Evolutionary conservation across 2,797 vertebrate genomes (phyloP).

Genomic region (Gadopsis marmoratus): DNA sequence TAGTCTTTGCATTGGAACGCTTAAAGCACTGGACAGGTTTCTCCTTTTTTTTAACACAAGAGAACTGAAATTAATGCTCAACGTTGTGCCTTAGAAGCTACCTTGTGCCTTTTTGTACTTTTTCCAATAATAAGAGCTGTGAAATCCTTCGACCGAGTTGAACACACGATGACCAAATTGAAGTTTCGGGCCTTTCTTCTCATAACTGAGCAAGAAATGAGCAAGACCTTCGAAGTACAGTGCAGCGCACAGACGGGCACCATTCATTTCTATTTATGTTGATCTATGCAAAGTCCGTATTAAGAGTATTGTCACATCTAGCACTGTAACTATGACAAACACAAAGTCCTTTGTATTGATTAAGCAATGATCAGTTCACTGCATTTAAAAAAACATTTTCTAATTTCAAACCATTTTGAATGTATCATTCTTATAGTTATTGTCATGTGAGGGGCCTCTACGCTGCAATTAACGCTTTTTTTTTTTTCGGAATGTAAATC

Average conservation of each 20-base stretch:
- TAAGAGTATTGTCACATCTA: not conserved
- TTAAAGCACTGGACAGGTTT: not conserved
- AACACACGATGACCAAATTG: not conserved
- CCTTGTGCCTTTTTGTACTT: slow-evolving; percentile 31
- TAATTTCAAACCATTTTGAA: slow-evolving; percentile 6
- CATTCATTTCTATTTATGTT: not conserved
- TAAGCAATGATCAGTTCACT: not conserved
- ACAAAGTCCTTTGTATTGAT: not conserved
- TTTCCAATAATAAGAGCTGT: slow-evolving; percentile 12
- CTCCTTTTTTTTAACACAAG: not conserved
- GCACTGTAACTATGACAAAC: not conserved
- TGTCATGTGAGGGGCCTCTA: not conserved
- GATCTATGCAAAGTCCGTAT: slow-evolving; percentile 6
- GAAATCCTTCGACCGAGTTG: slow-evolving; percentile 6
- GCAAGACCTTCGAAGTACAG: not conserved
- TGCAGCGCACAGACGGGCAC: not conserved
- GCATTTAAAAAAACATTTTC: not conserved
- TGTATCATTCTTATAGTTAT: not conserved
- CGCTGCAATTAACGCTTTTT: not conserved
- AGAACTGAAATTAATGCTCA: slow-evolving; percentile 19
- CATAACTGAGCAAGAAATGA: not conserved
- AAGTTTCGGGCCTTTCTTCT: not conserved
- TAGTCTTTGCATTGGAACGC: not conserved
- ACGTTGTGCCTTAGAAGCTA: not conserved
- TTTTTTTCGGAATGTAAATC: not conserved